A percentile compares a stretch with the other conserved stretches of the same genome.
Evolutionary conservation across 2,113 vertebrate genomes (phyloP).

Genomic region (Gasterosteus nipponicus): DNA sequence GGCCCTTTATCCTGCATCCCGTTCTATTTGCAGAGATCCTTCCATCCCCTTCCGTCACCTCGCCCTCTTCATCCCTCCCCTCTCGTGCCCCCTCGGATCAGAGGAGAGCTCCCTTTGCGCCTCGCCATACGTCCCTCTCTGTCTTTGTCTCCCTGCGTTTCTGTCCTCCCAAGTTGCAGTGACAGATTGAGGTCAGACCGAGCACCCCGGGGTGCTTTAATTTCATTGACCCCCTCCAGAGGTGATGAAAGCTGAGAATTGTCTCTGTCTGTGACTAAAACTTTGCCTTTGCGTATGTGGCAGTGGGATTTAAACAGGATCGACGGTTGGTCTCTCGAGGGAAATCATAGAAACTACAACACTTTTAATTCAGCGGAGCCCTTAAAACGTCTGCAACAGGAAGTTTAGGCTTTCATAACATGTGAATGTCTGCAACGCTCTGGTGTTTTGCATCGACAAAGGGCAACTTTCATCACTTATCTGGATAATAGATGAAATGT

Average conservation of each 20-base stretch:
- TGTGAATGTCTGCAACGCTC: background rate
- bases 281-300: constrained; percentile 45
- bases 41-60: constrained; percentile 35
- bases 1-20: constrained; percentile 17
- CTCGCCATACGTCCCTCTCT: constrained; percentile 6
- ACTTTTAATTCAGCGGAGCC: constrained; percentile 37
- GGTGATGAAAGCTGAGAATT: constrained; percentile 73
- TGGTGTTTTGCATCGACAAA: background rate
- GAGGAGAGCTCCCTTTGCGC: constrained; percentile 31
- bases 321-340: constrained; percentile 45
- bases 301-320: constrained; percentile 63
- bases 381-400: constrained; percentile 25
- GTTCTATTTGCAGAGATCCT: constrained; percentile 23
- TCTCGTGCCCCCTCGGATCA: constrained; percentile 41
- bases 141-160: constrained; percentile 26
- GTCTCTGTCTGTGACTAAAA: constrained; percentile 66
- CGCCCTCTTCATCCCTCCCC: constrained; percentile 21
- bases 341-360: constrained; percentile 42
- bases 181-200: constrained; percentile 81
- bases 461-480: background rate
- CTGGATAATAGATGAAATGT: background rate
- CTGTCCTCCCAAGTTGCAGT: constrained; percentile 53
- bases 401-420: constrained; percentile 37
- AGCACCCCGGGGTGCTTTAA: constrained; percentile 73
- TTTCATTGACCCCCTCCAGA: constrained; percentile 77